Base-by-base conservation (phyloP, 2,113 vertebrate species). In the Nerophis lumbriciformis region DNA sequence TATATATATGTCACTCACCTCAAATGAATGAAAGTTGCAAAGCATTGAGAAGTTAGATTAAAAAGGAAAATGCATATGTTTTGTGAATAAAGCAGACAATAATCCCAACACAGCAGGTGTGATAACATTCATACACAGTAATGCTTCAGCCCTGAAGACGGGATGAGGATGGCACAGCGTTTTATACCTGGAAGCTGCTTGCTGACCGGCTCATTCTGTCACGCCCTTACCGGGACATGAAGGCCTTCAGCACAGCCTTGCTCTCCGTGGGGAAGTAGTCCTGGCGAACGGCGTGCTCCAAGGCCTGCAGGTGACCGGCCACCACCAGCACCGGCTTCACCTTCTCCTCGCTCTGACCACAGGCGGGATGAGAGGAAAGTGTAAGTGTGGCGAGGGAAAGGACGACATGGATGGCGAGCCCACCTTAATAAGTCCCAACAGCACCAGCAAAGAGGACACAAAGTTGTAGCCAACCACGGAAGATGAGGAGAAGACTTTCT, bases 401-500 rank as follows among this genome's bases (percentile, higher is more conserved):
- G 51, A 39, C 15, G 21, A 63, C 4, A 28, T 4, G 28, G 28
- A 28, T 4, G 28, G 42, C 15, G 4, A 45, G 5, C 21, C 4
- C 5, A 98, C 97, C 94, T 99, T 98, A 57, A 98, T 89, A 6
- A 99, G 88, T 28, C 96, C 97, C 77, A 98, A 93, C 79, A 95
- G 91, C 55, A 96, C 78, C 51, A 99, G 84, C 48, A 99, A 86
- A 14, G 87, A 89, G 14, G 97, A 96, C 57, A 98, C 79, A 64
- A 99, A 99, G 35, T 58, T 80, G 53, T 91, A 93, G 6, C 90
- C 88, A 76, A 94, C 93, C 83, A 94, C 95, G 15, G 91, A 87
- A 0, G 93, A 72, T 0, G 81, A 88, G 74, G 83, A 60, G 69
- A 98, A 97, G 35, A 94, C 94, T 88, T 94, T 95, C 68, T 66